phyloP scores from a whole-genome alignment of 2,797 vertebrate genomes.

The Lerista edwardsae region DNA sequence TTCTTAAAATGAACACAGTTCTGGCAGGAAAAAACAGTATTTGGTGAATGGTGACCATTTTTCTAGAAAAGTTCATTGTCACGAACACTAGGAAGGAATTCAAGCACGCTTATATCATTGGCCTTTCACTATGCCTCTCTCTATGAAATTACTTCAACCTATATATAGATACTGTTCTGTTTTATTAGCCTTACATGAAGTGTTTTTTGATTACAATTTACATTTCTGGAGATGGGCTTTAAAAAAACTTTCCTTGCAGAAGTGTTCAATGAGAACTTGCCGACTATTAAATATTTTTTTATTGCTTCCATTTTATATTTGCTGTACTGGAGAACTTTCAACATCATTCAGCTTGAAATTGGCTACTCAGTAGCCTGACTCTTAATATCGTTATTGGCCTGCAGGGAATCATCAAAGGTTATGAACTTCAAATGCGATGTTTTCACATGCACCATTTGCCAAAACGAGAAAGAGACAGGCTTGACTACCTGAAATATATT shows the following conservation, averaged over 20 bases:
- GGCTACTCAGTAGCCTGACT: background rate
- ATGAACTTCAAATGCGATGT: slow-evolving; percentile 3
- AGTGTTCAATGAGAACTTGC: slow-evolving; percentile 1
- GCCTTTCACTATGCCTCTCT: background rate
- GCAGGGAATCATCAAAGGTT: background rate
- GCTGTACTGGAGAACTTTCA: slow-evolving; percentile 33
- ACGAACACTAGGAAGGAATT: slow-evolving; percentile 23
- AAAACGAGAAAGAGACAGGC: background rate
- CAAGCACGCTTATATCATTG: background rate
- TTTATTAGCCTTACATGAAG: slow-evolving; percentile 22
- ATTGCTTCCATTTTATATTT: slow-evolving; percentile 27
- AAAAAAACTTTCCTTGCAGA: background rate
- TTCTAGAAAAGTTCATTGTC: background rate
- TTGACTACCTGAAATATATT: slow-evolving; percentile 12
- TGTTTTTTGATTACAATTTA: background rate
- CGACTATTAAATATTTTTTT: slow-evolving; percentile 22
- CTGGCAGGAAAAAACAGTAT: background rate
- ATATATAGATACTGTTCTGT: slow-evolving; percentile 11
- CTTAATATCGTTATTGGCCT: slow-evolving; percentile 27
- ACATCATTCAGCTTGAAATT: slow-evolving; percentile 23
- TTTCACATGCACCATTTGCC: background rate
- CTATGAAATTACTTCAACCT: background rate
- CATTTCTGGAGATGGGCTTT: slow-evolving; percentile 1
- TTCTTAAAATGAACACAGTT: background rate
- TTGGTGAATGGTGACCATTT: background rate